A percentile compares a stretch with the other conserved stretches of the same genome.
Evolutionary conservation across 2,888 invertebrate genomes (phyloP).

Genomic region (Glyphotaelius pellucidus): DNA sequence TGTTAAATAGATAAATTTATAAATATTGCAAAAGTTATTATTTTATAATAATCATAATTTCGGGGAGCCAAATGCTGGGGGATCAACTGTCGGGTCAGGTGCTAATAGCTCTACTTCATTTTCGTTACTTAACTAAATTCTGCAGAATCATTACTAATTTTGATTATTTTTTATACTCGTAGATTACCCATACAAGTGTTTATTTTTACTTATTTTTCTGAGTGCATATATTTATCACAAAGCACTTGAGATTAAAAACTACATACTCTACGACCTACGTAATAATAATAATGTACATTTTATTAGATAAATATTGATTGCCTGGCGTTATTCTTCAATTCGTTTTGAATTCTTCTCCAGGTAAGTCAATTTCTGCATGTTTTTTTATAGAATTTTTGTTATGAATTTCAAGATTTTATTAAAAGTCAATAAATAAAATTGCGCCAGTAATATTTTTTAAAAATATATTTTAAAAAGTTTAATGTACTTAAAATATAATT

Average conservation of each 20-base stretch:
- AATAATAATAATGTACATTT: neutral
- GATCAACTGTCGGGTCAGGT: neutral
- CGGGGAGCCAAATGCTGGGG: too few species aligned
- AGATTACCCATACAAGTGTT: neutral
- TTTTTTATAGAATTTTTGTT: neutral
- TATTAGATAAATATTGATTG: neutral
- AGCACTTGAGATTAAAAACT: neutral
- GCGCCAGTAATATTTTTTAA: neutral
- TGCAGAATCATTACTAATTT: neutral
- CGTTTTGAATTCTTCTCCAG: neutral
- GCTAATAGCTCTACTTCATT: neutral
- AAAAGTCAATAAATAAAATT: neutral
- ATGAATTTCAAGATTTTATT: neutral
- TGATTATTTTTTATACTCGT: neutral
- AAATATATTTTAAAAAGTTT: too few species aligned
- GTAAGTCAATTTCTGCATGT: neutral
- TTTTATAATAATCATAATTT: too few species aligned
- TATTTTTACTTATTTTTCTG: neutral
- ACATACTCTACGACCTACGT: neutral
- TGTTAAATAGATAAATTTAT: too few species aligned
- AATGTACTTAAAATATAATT: too few species aligned
- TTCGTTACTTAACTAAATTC: neutral
- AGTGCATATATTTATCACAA: neutral
- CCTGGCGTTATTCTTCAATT: neutral
- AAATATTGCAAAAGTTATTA: too few species aligned